Evolutionary conservation across 2,113 vertebrate genomes (phyloP), one percentile per base, ranked within the genome.

Genomic region (Microcebus jonahi): DNA sequence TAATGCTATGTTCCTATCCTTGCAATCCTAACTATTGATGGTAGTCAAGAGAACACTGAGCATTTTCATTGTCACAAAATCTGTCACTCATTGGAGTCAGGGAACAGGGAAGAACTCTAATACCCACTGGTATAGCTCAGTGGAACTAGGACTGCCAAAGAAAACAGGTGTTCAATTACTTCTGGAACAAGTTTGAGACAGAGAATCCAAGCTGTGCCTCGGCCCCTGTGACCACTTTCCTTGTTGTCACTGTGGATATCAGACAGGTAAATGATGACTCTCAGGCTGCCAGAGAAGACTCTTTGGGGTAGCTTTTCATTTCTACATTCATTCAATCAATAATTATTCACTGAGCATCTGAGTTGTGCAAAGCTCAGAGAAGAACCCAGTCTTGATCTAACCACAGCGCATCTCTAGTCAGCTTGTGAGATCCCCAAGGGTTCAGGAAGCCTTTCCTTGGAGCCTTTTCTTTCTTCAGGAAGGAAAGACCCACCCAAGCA

Each of bases 121-220:
- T 96, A 93, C 95, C 45, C 79, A 61, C 57, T 65, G 57, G 73
- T 89, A 88, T 80, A 87, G 96, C 95, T 91, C 88, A 68, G 89
- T 59, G 67, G 42, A 80, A 61, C 45, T 55, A 13, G 11, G 70
- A 53, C 73, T 97, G 97, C 97, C 97, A 98, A 95, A 95, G 96
- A 95, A 97, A 98, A 95, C 97, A 98, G 97, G 96, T 97, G 97
- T 93, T 97, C 96, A 67, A 25, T 97, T 96, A 90, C 93, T 80
- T 11, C 70, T 84, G 87, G 85, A 96, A 63, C 83, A 75, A 84
- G 68, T 89, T 36, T 39, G 79, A 96, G 86, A 57, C 95, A 86
- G 75, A 73, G 86, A 91, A 73, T 82, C 68, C 96, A 96, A 93
- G 89, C 91, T 89, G 86, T 63, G 83, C 89, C 7, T 23, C 57